These are phyloP conservation scores for Cliona cf. orientalis DNA, from an alignment of 37 sponge, comb jelly and placozoan genomes.

Conservation along the genomic window DNA sequence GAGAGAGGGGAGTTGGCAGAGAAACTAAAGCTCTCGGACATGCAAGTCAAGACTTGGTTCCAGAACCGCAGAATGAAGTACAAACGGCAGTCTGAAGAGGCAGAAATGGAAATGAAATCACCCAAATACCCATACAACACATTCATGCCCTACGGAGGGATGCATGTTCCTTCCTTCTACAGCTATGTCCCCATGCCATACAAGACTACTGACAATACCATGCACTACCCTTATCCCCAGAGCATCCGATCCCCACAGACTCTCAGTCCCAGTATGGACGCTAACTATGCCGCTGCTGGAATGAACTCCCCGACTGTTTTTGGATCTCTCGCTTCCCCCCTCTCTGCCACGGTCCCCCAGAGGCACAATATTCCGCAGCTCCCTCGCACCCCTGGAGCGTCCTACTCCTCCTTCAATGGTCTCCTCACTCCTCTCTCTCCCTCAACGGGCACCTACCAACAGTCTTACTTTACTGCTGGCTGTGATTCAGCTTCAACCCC, in stretches of 20 bases:
- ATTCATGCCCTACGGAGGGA: constrained; percentile 44
- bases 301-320: constrained; percentile 37
- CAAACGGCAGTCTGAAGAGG: constrained; percentile 83
- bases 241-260: constrained; percentile 42
- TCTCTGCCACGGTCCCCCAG: constrained; percentile 22
- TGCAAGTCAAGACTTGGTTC: constrained; percentile 92
- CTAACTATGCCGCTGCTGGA: constrained; percentile 5
- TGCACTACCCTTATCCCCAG: constrained; percentile 20
- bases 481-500: background rate
- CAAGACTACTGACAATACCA: constrained; percentile 18
- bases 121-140: constrained; percentile 61
- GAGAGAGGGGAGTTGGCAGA: constrained; percentile 86
- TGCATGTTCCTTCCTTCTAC: constrained; percentile 14
- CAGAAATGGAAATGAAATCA: constrained; percentile 81
- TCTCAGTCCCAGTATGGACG: background rate
- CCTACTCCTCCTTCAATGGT: constrained; percentile 32
- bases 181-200: constrained; percentile 59
- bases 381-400: constrained; percentile 5
- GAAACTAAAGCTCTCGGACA: constrained; percentile 79
- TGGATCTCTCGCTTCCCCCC: constrained; percentile 18
- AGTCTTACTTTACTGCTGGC: constrained; percentile 24
- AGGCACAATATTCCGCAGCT: background rate
- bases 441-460: constrained; percentile 29
- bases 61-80: constrained; percentile 87
- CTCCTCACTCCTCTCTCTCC: constrained; percentile 52